These are phyloP conservation scores for Pelusios castaneus DNA, from an alignment of 2,113 vertebrate genomes.

Conservation along the genomic window DNA sequence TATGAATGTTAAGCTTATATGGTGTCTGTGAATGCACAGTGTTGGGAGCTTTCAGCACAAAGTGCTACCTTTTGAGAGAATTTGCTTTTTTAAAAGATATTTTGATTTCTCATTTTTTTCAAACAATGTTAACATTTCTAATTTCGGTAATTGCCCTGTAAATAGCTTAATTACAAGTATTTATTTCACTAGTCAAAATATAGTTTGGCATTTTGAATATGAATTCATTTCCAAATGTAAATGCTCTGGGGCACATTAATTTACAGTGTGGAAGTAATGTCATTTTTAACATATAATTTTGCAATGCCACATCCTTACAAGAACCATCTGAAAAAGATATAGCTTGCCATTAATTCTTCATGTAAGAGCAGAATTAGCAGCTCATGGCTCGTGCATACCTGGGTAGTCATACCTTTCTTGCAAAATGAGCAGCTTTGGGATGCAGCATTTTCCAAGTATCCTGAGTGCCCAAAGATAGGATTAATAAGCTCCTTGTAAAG, in stretches of 20 bases:
- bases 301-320: background rate
- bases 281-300: conserved; percentile 8
- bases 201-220: conserved; percentile 40
- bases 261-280: background rate
- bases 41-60: background rate
- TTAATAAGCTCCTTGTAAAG: background rate
- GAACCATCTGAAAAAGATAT: conserved; percentile 31
- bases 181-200: conserved; percentile 2
- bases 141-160: background rate
- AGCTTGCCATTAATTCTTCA: conserved; percentile 2
- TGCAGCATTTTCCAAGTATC: background rate
- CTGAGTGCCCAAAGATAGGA: background rate
- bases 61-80: background rate
- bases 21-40: background rate
- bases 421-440: background rate
- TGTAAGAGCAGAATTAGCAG: background rate
- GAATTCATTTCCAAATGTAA: conserved; percentile 29
- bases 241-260: conserved; percentile 24
- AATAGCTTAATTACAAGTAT: conserved; percentile 22
- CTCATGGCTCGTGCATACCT: background rate
- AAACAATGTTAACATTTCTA: background rate
- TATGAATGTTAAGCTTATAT: background rate
- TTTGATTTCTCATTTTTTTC: background rate
- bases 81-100: background rate
- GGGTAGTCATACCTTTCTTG: conserved; percentile 10